phyloP scores from a whole-genome alignment of 2,113 vertebrate genomes.

The Cyanoliseus patagonus region DNA sequence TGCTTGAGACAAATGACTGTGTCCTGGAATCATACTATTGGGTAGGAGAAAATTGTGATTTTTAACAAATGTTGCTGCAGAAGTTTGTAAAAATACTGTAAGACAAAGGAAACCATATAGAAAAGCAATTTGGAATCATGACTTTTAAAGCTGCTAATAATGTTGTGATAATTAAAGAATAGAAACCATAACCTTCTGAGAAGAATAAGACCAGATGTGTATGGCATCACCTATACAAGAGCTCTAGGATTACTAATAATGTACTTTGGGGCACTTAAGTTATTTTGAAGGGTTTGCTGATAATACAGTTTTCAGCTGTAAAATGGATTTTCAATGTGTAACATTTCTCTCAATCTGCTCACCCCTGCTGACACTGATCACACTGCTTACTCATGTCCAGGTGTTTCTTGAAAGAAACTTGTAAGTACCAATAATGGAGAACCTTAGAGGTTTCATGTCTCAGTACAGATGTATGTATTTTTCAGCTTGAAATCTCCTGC shows the following conservation, averaged over 20 bases:
- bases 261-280: neutral
- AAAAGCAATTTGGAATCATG: neutral
- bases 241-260: neutral
- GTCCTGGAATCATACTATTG: neutral
- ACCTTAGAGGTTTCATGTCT: neutral
- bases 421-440: conserved; percentile 49
- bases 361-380: conserved; percentile 21
- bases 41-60: neutral
- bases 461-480: conserved; percentile 27
- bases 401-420: conserved; percentile 48
- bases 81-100: neutral
- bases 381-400: conserved; percentile 27
- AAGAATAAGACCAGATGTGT: neutral
- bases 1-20: conserved; percentile 20
- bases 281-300: conserved; percentile 41
- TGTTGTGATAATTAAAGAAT: neutral
- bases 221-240: neutral
- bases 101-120: neutral
- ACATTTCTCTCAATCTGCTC: conserved; percentile 5
- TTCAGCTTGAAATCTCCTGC: conserved; percentile 42
- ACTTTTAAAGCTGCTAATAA: neutral
- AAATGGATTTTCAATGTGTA: conserved; percentile 44
- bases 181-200: neutral
- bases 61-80: neutral
- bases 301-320: conserved; percentile 24